Evolutionary conservation across 64 coral and sea anemone genomes (phyloP).

Genomic region (Porites australiensis): DNA sequence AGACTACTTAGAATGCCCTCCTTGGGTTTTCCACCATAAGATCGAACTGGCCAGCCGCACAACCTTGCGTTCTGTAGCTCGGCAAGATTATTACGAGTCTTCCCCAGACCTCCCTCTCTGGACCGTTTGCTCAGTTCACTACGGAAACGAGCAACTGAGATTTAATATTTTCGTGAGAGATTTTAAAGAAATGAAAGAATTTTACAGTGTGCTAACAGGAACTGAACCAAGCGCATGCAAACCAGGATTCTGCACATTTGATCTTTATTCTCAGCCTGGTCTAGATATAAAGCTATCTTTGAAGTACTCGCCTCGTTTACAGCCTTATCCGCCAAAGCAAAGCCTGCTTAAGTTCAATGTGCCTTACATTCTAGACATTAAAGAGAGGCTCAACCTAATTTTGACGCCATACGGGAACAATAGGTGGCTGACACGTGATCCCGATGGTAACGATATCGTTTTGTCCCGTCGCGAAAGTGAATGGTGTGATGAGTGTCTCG

Average conservation of each 20-base stretch:
- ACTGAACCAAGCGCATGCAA: slow-evolving; percentile 44
- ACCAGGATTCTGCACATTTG: slow-evolving; percentile 86
- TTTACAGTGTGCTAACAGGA: slow-evolving; percentile 75
- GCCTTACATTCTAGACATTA: slow-evolving; percentile 33
- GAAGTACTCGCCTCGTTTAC: slow-evolving; percentile 83
- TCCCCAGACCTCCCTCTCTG: slow-evolving; percentile 74
- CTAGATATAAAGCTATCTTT: slow-evolving; percentile 82
- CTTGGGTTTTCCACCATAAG: slow-evolving; percentile 89
- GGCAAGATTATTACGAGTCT: slow-evolving; percentile 85
- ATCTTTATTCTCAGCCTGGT: slow-evolving; percentile 88
- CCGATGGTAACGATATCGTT: slow-evolving; percentile 76
- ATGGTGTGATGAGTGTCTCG: slow-evolving; percentile 7
- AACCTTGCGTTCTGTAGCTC: slow-evolving; percentile 72
- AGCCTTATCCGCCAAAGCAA: slow-evolving; percentile 40
- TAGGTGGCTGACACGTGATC: slow-evolving; percentile 85
- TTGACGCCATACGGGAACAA: slow-evolving; percentile 52
- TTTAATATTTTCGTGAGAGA: slow-evolving; percentile 88
- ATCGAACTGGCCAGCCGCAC: slow-evolving; percentile 80
- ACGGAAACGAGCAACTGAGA: slow-evolving; percentile 82
- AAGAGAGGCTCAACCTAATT: slow-evolving; percentile 50
- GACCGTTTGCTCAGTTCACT: slow-evolving; percentile 86
- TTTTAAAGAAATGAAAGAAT: slow-evolving; percentile 84
- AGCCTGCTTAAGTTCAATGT: slow-evolving; percentile 69
- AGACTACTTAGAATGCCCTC: slow-evolving; percentile 52
- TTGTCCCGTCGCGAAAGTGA: slow-evolving; percentile 34